phyloP scores from a whole-genome alignment of 2,888 invertebrate genomes.

The Apamea epomidion region DNA sequence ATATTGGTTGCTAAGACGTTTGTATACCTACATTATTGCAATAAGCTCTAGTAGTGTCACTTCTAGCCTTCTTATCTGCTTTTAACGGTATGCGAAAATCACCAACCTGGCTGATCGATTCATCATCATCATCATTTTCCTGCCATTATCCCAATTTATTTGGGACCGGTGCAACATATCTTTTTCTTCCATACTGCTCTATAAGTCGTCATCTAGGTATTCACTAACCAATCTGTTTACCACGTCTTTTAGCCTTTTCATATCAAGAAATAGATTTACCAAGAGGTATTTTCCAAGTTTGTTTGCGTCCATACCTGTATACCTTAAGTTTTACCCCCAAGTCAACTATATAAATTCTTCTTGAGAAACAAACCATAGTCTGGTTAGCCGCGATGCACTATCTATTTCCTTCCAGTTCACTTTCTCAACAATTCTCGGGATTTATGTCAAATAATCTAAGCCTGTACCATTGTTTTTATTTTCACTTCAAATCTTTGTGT shows the following conservation, averaged over 20 bases:
- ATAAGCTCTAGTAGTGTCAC: neutral
- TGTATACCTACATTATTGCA: neutral
- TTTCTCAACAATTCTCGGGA: conserved; percentile 62
- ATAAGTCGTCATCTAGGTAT: neutral
- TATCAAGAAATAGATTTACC: neutral
- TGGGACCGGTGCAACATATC: neutral
- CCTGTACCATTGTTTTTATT: conserved; percentile 74
- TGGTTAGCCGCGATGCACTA: conserved; percentile 40
- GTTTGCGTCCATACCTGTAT: neutral
- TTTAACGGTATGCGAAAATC: neutral
- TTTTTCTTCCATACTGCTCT: neutral
- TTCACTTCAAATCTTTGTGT: conserved; percentile 77
- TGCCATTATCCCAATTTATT: neutral
- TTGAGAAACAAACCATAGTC: conserved; percentile 27
- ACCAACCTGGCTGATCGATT: neutral
- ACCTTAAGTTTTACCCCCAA: neutral
- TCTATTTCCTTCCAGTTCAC: conserved; percentile 52
- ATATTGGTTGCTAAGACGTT: neutral
- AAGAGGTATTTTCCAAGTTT: neutral
- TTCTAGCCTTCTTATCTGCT: neutral
- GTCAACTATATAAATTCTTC: conserved; percentile 28
- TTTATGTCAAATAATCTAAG: conserved; percentile 60
- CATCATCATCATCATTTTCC: neutral
- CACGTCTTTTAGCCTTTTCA: neutral
- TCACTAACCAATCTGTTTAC: neutral